Percentiles rank a stretch among this genome's conserved stretches.
Conservation (phyloP, 2,113 vertebrate genomes). For the Uropsilus gracilis region DNA sequence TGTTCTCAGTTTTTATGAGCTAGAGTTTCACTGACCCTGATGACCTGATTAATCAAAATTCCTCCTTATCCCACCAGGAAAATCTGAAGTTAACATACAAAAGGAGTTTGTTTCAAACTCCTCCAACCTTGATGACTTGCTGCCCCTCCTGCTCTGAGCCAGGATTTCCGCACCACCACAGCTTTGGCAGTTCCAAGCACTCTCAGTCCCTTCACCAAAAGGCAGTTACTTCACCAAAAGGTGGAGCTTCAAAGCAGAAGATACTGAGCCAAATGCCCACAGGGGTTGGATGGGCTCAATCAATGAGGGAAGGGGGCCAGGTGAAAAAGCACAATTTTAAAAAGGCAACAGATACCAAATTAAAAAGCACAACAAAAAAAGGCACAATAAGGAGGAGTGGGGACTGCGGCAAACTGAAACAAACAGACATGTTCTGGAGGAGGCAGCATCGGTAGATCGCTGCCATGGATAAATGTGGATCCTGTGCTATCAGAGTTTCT, state of each 20-base stretch:
- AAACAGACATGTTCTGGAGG: neutral
- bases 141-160: neutral
- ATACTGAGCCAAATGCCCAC: neutral
- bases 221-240: neutral
- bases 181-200: neutral
- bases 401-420: accelerated
- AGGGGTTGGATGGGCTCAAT: neutral
- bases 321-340: neutral
- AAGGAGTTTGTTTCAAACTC: neutral
- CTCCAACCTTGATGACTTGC: neutral
- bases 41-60: neutral
- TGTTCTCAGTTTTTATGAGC: neutral
- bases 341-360: accelerated
- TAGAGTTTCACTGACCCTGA: neutral
- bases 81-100: neutral
- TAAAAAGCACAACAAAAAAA: too few relatives aligned
- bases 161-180: neutral
- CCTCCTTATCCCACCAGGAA: neutral
- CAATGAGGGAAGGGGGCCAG: neutral
- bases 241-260: neutral
- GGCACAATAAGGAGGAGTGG: neutral
- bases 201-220: neutral
- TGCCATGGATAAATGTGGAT: accelerated
- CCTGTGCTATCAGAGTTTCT: neutral
- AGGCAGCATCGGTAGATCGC: neutral